phyloP scores from a whole-genome alignment of 1,140 invertebrate species.

The Temnothorax curvispinosus region DNA sequence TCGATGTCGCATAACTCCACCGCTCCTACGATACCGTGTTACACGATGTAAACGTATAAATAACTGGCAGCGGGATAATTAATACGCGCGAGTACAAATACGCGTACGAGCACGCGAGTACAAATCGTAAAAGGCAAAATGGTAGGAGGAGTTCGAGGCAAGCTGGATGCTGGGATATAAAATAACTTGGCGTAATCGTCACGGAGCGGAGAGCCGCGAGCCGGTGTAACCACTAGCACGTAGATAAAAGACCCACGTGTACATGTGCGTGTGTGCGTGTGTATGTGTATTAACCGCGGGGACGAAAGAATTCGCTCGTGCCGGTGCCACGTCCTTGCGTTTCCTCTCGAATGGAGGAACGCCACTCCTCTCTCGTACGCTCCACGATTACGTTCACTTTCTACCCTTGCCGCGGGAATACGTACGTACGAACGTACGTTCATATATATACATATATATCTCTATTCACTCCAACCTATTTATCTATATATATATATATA shows the following conservation, averaged over 20 bases:
- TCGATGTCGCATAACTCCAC: background rate
- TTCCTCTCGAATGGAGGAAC: slow-evolving; percentile 73
- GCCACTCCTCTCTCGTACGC: slow-evolving; percentile 69
- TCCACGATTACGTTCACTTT: slow-evolving; percentile 72
- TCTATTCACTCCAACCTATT: too few species aligned
- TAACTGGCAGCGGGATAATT: slow-evolving; percentile 35
- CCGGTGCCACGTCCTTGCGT: slow-evolving; percentile 72
- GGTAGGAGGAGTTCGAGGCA: slow-evolving; percentile 55
- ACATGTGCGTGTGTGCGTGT: background rate
- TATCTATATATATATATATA: background rate
- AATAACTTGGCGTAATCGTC: slow-evolving; percentile 56
- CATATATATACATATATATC: too few species aligned
- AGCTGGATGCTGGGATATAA: slow-evolving; percentile 56
- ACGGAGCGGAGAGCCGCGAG: slow-evolving; percentile 41
- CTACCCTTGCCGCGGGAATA: slow-evolving; percentile 50
- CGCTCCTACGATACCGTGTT: slow-evolving; percentile 8
- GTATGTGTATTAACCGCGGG: background rate
- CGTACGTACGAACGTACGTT: slow-evolving; percentile 10
- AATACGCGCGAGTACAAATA: slow-evolving; percentile 39
- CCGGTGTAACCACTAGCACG: slow-evolving; percentile 29
- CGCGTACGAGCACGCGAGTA: background rate
- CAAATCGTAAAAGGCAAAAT: slow-evolving; percentile 55
- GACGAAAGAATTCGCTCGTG: slow-evolving; percentile 48
- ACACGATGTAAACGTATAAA: slow-evolving; percentile 39
- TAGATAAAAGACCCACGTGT: slow-evolving; percentile 41